Conservation (phyloP, 2,888 invertebrate genomes). For the Nomada flava region DNA sequence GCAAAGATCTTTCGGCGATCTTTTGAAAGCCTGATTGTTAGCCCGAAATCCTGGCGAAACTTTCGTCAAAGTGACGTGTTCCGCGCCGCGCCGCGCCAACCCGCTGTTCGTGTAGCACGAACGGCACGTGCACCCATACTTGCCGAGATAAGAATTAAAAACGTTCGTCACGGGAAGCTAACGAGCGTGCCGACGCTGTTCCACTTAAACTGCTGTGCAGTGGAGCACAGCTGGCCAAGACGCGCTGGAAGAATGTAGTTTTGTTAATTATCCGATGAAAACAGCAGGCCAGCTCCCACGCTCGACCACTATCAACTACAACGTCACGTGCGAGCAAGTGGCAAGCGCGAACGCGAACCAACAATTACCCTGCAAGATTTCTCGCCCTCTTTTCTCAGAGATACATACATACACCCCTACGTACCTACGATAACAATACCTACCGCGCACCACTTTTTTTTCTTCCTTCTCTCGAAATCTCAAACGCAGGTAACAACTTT, state of each 20-base stretch:
- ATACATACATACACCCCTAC: too few relatives aligned
- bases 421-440: too few relatives aligned
- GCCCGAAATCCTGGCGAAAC: background rate
- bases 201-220: slow-evolving; percentile 47
- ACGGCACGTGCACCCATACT: background rate
- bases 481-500: background rate
- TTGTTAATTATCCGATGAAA: slow-evolving; percentile 82
- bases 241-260: slow-evolving; percentile 75
- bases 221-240: slow-evolving; percentile 50
- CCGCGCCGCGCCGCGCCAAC: background rate
- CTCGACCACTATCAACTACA: slow-evolving; percentile 65
- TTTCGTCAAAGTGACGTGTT: slow-evolving; percentile 3
- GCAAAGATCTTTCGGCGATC: slow-evolving; percentile 6
- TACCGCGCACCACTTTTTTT: too few relatives aligned
- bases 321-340: slow-evolving; percentile 60
- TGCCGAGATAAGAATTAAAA: slow-evolving; percentile 56
- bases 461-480: too few relatives aligned
- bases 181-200: slow-evolving; percentile 35
- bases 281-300: slow-evolving; percentile 77
- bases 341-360: slow-evolving; percentile 30
- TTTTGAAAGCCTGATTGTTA: background rate
- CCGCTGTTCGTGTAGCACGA: slow-evolving; percentile 13
- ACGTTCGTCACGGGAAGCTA: slow-evolving; percentile 29
- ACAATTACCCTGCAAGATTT: slow-evolving; percentile 59
- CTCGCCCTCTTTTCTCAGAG: slow-evolving; percentile 13